A percentile compares a stretch with the other conserved stretches of the same genome.
Evolutionary conservation across 2,113 vertebrate species (phyloP).

Genomic region (Ageneiosus marmoratus): DNA sequence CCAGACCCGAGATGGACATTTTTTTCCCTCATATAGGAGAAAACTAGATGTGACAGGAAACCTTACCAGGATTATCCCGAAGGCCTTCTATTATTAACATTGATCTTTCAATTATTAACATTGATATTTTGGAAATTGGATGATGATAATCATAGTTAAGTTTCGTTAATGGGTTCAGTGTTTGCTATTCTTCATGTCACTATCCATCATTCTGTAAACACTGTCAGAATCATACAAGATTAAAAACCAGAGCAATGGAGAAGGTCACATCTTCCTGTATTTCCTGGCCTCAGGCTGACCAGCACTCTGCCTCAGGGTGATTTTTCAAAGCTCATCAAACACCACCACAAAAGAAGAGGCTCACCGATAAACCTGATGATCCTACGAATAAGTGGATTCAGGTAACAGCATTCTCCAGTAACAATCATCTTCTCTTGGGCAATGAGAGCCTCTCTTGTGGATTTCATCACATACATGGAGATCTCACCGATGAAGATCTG

Average conservation of each 20-base stretch:
- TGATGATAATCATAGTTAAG: neutral
- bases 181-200: neutral
- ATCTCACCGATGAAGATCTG: constrained; percentile 97
- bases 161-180: neutral
- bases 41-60: neutral
- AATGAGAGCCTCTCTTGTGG: constrained; percentile 88
- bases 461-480: constrained; percentile 97
- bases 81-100: too few species aligned
- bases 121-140: neutral
- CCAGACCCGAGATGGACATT: neutral
- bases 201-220: neutral
- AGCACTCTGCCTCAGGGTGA: neutral
- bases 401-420: constrained; percentile 97
- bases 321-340: constrained; percentile 12
- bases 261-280: neutral
- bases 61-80: neutral
- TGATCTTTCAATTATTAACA: neutral
- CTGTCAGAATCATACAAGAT: neutral
- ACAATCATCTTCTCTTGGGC: constrained; percentile 96
- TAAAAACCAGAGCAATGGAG: neutral
- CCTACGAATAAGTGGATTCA: constrained; percentile 93
- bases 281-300: neutral
- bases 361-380: constrained; percentile 95
- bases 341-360: constrained; percentile 36
- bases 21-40: neutral